phyloP scores from a whole-genome alignment of 2,888 invertebrate species.

The Prosopocoilus inquinatus region DNA sequence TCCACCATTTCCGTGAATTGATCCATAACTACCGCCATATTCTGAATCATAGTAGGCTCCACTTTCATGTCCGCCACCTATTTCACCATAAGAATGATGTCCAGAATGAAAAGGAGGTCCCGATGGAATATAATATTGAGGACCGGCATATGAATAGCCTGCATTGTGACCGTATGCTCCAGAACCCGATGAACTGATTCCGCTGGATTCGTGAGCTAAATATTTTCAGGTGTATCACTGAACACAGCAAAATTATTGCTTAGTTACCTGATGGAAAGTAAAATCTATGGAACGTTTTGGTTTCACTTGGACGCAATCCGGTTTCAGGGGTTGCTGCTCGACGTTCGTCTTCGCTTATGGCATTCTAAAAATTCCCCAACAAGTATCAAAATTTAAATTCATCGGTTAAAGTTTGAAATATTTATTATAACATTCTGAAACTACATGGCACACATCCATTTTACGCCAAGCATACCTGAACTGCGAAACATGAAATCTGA shows the following conservation, averaged over 20 bases:
- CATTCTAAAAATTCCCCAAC: constrained; percentile 25
- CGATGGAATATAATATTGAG: constrained; percentile 3
- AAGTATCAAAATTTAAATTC: not conserved
- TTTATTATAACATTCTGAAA: too few relatives aligned
- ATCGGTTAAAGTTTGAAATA: not conserved
- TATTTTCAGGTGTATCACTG: not conserved
- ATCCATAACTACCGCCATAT: not conserved
- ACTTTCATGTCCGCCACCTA: not conserved
- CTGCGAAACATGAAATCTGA: too few relatives aligned
- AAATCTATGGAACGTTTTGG: not conserved
- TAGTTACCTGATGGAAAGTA: constrained; percentile 14
- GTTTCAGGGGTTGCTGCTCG: constrained; percentile 27
- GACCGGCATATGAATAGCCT: not conserved
- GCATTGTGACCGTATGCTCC: constrained; percentile 3
- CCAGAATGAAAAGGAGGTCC: not conserved
- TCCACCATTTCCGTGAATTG: too few relatives aligned
- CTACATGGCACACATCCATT: too few relatives aligned
- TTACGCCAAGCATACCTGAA: too few relatives aligned
- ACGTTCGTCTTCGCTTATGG: constrained; percentile 36
- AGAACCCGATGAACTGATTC: not conserved
- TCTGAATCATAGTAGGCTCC: not conserved
- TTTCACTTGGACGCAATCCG: constrained; percentile 2
- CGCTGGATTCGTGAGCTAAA: constrained; percentile 8
- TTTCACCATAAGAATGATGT: too few relatives aligned
- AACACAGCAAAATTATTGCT: not conserved